Evolutionary conservation across 2,797 vertebrate genomes (phyloP), one percentile per base, ranked within the genome.

Genomic region (Galagoides demidoff): DNA sequence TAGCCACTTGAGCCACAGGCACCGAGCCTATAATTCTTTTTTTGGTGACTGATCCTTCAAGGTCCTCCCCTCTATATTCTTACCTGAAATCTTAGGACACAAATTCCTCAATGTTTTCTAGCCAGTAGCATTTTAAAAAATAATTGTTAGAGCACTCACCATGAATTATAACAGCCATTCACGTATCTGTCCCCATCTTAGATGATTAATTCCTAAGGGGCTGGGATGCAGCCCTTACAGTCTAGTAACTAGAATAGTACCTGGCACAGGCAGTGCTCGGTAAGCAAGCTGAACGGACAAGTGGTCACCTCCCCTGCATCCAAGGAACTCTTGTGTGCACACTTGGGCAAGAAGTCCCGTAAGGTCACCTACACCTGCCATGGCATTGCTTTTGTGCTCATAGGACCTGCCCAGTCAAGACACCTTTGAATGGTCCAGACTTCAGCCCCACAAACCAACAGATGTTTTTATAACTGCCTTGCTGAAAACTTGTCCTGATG

Each of bases 341-440:
- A 31, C 3, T 8, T 5, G 27, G 10, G 3, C 0, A 0, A 9
- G 22, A 68, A 61, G 9, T 22, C 14, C 64, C 55, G n/a, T 13
- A n/a, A 3, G n/a, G 63, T 71, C 57, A 63, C 20, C 0, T 64
- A 3, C 19, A 66, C 34, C 45, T 61, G 16, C 45, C 22, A 27
- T 3, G 27, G 6, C 29, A 27, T 14, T 2, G 4, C n/a, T 34
- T 59, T n/a, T 93, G 52, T 16, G 57, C 5, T 78, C 22, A 20
- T 3, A 45, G 27, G 57, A 61, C 66, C 74, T 66, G 3, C 0
- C 23, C 43, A 31, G 66, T 37, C 61, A 57, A 17, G 1, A 25
- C 0, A 2, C 16, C 39, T 61, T 23, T 83, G 19, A 66, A 20
- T 16, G 59, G 70, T 43, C 34, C 19, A 57, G 45, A 83, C 59